phyloP scores from a whole-genome alignment of 2,888 invertebrate genomes.

The Stramonita haemastoma region DNA sequence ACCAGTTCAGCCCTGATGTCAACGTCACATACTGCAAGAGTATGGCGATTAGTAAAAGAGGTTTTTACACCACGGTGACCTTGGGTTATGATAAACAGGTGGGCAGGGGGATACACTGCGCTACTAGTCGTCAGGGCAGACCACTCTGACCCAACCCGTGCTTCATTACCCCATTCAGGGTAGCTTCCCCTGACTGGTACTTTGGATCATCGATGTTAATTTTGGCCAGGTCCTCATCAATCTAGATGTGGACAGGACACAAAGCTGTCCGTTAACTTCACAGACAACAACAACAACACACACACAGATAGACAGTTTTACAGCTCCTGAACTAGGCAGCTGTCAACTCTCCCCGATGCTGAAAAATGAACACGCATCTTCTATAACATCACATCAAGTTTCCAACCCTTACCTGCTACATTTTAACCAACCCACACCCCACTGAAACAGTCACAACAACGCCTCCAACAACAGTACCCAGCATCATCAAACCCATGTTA shows the following conservation, averaged over 20 bases:
- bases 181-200: slow-evolving; percentile 68
- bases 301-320: no score
- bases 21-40: background rate
- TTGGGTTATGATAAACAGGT: background rate
- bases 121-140: slow-evolving; percentile 24
- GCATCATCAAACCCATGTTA: no score
- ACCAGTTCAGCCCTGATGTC: background rate
- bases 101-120: slow-evolving; percentile 32
- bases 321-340: no score
- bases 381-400: no score
- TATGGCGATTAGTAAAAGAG: slow-evolving; percentile 6
- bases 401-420: no score
- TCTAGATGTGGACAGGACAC: slow-evolving; percentile 66
- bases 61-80: slow-evolving; percentile 17
- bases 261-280: slow-evolving; percentile 5
- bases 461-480: no score
- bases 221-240: slow-evolving; percentile 77
- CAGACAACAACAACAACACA: background rate
- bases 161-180: slow-evolving; percentile 65
- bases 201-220: slow-evolving; percentile 77
- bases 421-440: no score
- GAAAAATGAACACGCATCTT: no score
- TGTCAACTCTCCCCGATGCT: no score
- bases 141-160: slow-evolving; percentile 24
- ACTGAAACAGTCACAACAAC: no score